Base-by-base conservation (phyloP, 2,113 vertebrate species). In the Microcebus lehilahytsara region DNA sequence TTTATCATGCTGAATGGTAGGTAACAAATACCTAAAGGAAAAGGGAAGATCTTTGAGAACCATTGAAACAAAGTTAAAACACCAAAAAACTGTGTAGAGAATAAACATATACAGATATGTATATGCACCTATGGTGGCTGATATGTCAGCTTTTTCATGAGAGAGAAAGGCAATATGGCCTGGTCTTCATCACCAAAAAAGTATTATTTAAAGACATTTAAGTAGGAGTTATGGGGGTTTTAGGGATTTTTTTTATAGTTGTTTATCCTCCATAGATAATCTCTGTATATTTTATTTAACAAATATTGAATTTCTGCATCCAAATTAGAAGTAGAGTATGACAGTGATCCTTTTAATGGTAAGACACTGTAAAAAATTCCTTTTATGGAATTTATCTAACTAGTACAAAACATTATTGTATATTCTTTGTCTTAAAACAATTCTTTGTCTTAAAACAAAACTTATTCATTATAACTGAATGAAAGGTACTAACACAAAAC, bases 101-200 rank as follows among this genome's bases (percentile, higher is more conserved):
- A 9, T 2, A 71, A 74, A 14, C 10, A 2, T 2, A 4, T n/a
- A 6, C 10, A 2, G 17, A 34, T 30, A 6, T 3, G 9, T 7
- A 6, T 8, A 80, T 19, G 6, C 23, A 23, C 1, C 1, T 12
- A 16, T 0, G 12, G 19, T 64, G 17, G 37, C 56, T 53, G 2
- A 30, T 42, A 2, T 2, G 27, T 9, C 37, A 37, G 16, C 1
- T n/a, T 77, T 95, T 84, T 30, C 17, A 64, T 1, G 10, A 79
- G 9, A 16, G 16, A 53, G 10, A 1, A 64, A 85, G 25, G 4
- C 5, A 10, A 22, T 3, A 2, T 37, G 42, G 3, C 13, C 25
- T 74, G 17, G n/a, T 0, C 4, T 1, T 51, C 32, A 67, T 1
- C 49, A 16, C 6, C 27, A 10, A 84, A 66, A 84, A 7, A 0